Percentiles rank a stretch among this genome's conserved stretches.
Evolutionary conservation across 2,888 invertebrate species (phyloP).

Genomic region (Neocrepidodera transversa): DNA sequence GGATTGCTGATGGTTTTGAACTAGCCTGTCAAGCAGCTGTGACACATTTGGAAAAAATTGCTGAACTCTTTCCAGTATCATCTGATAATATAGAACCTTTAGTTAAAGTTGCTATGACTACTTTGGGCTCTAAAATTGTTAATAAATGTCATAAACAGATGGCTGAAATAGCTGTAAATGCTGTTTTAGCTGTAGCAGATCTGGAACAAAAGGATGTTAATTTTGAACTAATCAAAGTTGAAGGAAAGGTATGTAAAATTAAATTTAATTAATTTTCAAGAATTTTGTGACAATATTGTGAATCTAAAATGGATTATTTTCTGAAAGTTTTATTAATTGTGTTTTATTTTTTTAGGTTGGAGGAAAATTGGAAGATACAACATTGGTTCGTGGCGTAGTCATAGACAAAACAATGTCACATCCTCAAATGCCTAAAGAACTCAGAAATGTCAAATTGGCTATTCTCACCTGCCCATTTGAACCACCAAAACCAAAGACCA

Average conservation of each 20-base stretch:
- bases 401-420: constrained; percentile 99
- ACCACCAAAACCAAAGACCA: constrained; percentile 99
- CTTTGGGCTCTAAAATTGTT: constrained; percentile 97
- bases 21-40: constrained; percentile 91
- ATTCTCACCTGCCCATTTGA: constrained; percentile 99
- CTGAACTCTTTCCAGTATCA: constrained; percentile 88
- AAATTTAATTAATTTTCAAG: too few species aligned
- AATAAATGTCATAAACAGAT: constrained; percentile 96
- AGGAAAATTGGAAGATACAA: constrained; percentile 95
- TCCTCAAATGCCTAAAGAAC: constrained; percentile 97
- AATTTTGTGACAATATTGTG: too few species aligned
- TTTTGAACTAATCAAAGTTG: constrained; percentile 98
- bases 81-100: constrained; percentile 84
- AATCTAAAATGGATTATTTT: too few species aligned
- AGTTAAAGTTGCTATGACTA: constrained; percentile 96
- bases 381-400: constrained; percentile 95
- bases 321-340: too few species aligned
- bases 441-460: constrained; percentile 90
- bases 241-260: constrained; percentile 77
- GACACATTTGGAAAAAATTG: constrained; percentile 84
- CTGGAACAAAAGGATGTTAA: constrained; percentile 94
- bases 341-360: constrained; percentile 65
- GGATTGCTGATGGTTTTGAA: constrained; percentile 98
- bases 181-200: constrained; percentile 95
- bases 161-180: constrained; percentile 98